Evolutionary conservation across 2,888 invertebrate species (phyloP), one percentile per base, ranked within the genome.

Genomic region (Lepidonotus clava): DNA sequence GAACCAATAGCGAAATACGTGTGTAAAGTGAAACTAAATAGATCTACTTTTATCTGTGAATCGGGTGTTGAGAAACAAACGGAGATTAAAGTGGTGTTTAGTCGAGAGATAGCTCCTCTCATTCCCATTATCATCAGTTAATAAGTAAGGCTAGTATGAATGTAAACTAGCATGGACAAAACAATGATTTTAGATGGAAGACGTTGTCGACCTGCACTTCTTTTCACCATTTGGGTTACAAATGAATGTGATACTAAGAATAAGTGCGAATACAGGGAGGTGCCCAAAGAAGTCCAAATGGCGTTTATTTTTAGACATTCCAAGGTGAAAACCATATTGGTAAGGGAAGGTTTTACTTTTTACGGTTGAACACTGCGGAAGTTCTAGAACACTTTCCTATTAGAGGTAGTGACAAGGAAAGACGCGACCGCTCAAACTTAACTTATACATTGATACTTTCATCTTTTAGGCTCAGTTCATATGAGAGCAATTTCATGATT

Each of bases 231-330:
- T 61, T 61, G 5, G 24, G 28, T 24, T 61, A 32, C 2, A n/a
- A n/a, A 53, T n/a, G n/a, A 53, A 61, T 61, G 61, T 61, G 61
- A 61, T 61, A 61, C 28, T 61, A n/a, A 61, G 14, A 61, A 61
- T 28, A 32, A 18, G 28, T 61, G 24, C 61, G 24, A n/a, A 11
- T 11, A 28, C 28, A 24, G 61, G n/a, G 24, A 24, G 61, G 28
- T 28, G 61, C 28, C 24, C 28, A 28, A 2, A n/a, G 28, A 4
- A 11, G 28, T 61, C 61, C n/a, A n/a, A 53, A n/a, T 53, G 4
- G 61, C 61, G 24, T 61, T n/a, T n/a, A n/a, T n/a, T 61, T 61
- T 61, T 61, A 61, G 61, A 61, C 61, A 61, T 61, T 61, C 61
- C 61, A 61, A 61, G 61, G 61, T 61, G 28, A 8, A 5, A 28